Conservation (phyloP, 2,797 vertebrate species). For the Pelochelys cantorii region DNA sequence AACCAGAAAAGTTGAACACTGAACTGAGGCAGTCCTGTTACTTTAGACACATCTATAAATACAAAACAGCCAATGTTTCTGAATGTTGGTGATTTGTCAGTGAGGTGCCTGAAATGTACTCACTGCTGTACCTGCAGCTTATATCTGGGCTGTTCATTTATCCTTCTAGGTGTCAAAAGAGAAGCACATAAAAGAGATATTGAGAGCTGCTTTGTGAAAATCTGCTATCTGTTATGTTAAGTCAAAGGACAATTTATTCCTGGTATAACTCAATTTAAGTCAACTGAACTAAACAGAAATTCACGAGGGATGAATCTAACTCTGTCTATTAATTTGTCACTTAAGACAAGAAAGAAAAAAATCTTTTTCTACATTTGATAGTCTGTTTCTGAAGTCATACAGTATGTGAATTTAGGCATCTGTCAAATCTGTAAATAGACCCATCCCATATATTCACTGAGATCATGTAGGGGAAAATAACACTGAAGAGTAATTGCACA, state of each 20-base stretch:
- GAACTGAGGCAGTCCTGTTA: neutral
- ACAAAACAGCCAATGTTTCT: slow-evolving; percentile 25
- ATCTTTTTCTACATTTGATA: neutral
- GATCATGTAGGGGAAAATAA: neutral
- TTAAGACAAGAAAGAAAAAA: neutral
- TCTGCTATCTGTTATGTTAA: neutral
- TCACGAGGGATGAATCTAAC: neutral
- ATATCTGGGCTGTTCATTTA: neutral
- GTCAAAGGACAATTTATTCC: neutral
- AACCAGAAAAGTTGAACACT: slow-evolving; percentile 12
- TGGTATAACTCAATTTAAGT: neutral
- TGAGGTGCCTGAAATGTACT: slow-evolving; percentile 3
- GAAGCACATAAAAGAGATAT: neutral
- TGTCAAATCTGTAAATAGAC: neutral
- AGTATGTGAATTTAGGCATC: slow-evolving; percentile 18
- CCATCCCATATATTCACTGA: neutral
- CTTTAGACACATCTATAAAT: neutral
- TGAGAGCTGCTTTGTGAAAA: neutral
- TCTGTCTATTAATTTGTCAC: slow-evolving; percentile 29
- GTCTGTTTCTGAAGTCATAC: neutral
- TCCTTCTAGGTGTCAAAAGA: slow-evolving; percentile 18
- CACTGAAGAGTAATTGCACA: neutral
- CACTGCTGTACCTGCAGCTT: neutral
- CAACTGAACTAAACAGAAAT: slow-evolving; percentile 7
- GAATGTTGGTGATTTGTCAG: neutral